Base-by-base conservation (phyloP, 2,888 invertebrate genomes). In the Leptinotarsa haldemani region DNA sequence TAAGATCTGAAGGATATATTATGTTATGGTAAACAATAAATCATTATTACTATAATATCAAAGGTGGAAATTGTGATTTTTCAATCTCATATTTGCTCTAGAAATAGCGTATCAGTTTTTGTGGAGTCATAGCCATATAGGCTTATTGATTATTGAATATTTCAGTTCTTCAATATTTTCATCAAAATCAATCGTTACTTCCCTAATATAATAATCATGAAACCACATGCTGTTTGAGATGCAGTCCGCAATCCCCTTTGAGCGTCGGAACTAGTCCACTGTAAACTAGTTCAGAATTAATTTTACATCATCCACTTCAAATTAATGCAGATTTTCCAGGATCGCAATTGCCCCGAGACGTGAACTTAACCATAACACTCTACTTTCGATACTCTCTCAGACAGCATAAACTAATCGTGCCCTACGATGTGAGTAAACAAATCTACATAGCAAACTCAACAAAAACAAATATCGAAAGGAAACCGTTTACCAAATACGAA, bases 201-300 rank as follows among this genome's bases (percentile, higher is more conserved):
- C 30, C 7, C 7, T 30, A 7, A 40, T 46, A 53, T 20, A 56
- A 68, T 46, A 15, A 20, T 20, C 12, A 68, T 56, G 20, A 68
- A 58, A 68, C 68, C 73, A 64, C 40, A 64, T 4, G 40, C 71
- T 66, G 61, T 77, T 82, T 77, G 77, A 78, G 79, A 82, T 82
- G 80, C 81, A 79, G 77, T 78, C 68, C 80, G 74, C 76, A 77
- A 78, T 80, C 80, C 81, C 80, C 81, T 80, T 80, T 80, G 79
- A 79, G 76, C 76, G 66, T 9, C 53, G 65, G 78, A 77, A 74
- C 78, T 78, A 81, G 77, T 80, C 74, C 69, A 75, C 77, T 77
- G 74, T 78, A 73, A 78, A 76, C 78, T 77, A 75, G 78, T 80
- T 78, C 75, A 53, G 78, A 79, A 81, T 81, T 80, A 82, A 80